Evolutionary conservation across 2,888 invertebrate genomes (phyloP).

Genomic region (Chalcosyrphus nemorum): DNA sequence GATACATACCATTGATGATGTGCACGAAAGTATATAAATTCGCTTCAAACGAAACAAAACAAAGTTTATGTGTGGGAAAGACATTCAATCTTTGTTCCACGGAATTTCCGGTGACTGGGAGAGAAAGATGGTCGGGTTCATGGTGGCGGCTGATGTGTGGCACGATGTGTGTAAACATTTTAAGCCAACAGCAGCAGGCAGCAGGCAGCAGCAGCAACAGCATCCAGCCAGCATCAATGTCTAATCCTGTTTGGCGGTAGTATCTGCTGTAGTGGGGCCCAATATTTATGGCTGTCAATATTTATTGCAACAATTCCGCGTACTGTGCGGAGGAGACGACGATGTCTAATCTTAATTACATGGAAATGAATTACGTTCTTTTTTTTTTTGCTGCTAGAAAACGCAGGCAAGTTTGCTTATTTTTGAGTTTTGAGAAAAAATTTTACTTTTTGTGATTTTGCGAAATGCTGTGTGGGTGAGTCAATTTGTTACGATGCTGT

Average conservation of each 20-base stretch:
- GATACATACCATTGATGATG: too few species aligned
- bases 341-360: constrained; percentile 72
- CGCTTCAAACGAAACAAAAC: constrained; percentile 53
- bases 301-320: constrained; percentile 71
- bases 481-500: constrained; percentile 53
- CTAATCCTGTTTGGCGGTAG: constrained; percentile 55
- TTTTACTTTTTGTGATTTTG: not conserved
- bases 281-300: constrained; percentile 68
- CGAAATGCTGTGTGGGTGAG: constrained; percentile 53
- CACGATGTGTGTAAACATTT: constrained; percentile 64
- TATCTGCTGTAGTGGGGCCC: constrained; percentile 1
- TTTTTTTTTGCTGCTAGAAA: constrained; percentile 18
- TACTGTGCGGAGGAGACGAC: constrained; percentile 55
- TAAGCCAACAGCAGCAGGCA: too few species aligned
- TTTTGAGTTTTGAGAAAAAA: constrained; percentile 8
- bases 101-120: constrained; percentile 71
- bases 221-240: constrained; percentile 1
- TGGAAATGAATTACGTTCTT: constrained; percentile 62
- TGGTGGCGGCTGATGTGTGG: constrained; percentile 21
- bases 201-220: not conserved
- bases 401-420: constrained; percentile 28
- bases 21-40: constrained; percentile 60
- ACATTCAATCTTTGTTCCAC: constrained; percentile 66
- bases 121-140: not conserved
- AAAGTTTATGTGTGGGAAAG: constrained; percentile 71